phyloP scores from a whole-genome alignment of 2,797 vertebrate species.

The Parambassis ranga region DNA sequence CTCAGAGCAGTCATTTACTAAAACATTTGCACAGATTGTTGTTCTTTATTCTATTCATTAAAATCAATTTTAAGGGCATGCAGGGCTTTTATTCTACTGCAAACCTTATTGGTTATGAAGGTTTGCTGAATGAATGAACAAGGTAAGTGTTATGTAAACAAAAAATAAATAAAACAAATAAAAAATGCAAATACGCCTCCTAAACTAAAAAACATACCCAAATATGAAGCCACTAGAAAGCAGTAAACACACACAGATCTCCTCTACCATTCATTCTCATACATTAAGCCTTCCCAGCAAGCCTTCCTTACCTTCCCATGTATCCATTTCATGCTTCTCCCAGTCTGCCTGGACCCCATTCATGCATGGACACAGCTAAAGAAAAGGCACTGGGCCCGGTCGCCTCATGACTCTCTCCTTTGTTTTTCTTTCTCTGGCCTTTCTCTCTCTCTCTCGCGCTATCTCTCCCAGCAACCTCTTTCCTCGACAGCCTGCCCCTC shows the following conservation, averaged over 20 bases:
- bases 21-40: neutral
- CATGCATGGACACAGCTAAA: slow-evolving; percentile 72
- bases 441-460: slow-evolving; percentile 35
- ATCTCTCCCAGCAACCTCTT: slow-evolving; percentile 56
- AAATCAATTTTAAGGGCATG: neutral
- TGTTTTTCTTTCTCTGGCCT: slow-evolving; percentile 18
- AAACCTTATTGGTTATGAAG: neutral
- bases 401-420: slow-evolving; percentile 82
- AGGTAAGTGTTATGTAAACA: neutral
- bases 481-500: slow-evolving; percentile 74
- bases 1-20: neutral
- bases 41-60: neutral
- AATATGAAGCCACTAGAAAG: neutral
- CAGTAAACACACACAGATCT: neutral
- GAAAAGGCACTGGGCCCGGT: slow-evolving; percentile 61
- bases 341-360: slow-evolving; percentile 84
- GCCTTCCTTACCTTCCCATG: slow-evolving; percentile 90
- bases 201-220: neutral
- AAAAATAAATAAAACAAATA: neutral
- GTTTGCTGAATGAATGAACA: neutral
- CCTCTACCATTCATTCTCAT: neutral
- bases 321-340: slow-evolving; percentile 93
- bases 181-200: neutral
- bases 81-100: neutral
- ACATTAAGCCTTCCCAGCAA: neutral